phyloP scores from a whole-genome alignment of 2,797 vertebrate genomes.

The Neosilurus mollespiculum region DNA sequence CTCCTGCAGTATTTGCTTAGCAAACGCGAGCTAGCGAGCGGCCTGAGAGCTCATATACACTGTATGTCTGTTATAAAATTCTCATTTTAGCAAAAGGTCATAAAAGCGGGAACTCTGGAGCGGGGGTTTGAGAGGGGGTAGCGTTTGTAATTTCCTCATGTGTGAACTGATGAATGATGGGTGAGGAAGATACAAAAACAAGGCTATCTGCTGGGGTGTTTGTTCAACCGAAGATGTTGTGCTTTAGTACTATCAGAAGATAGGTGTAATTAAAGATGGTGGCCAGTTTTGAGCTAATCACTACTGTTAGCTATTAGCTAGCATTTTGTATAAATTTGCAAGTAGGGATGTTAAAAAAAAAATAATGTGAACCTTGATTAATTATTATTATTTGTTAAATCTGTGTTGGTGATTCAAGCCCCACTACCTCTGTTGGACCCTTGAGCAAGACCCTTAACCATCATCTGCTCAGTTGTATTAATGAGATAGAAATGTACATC shows the following conservation, averaged over 20 bases:
- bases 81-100: neutral
- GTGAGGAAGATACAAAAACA: neutral
- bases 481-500: too few relatives aligned
- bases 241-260: neutral
- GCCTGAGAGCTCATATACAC: neutral
- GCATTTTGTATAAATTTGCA: too few relatives aligned
- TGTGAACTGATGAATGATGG: neutral
- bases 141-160: conserved; percentile 30
- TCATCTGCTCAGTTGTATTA: too few relatives aligned
- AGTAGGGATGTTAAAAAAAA: too few relatives aligned
- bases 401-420: too few relatives aligned
- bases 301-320: neutral
- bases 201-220: neutral
- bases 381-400: too few relatives aligned
- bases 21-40: conserved; percentile 5
- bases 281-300: neutral
- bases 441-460: too few relatives aligned
- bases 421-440: too few relatives aligned
- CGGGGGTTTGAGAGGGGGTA: neutral
- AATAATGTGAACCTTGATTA: too few relatives aligned
- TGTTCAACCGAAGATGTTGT: neutral
- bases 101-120: conserved; percentile 4
- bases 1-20: conserved; percentile 34
- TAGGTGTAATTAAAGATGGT: neutral
- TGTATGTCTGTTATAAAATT: neutral